Evolutionary conservation across 2,888 invertebrate species (phyloP), one percentile per base, ranked within the genome.

Genomic region (Melipona beecheii): DNA sequence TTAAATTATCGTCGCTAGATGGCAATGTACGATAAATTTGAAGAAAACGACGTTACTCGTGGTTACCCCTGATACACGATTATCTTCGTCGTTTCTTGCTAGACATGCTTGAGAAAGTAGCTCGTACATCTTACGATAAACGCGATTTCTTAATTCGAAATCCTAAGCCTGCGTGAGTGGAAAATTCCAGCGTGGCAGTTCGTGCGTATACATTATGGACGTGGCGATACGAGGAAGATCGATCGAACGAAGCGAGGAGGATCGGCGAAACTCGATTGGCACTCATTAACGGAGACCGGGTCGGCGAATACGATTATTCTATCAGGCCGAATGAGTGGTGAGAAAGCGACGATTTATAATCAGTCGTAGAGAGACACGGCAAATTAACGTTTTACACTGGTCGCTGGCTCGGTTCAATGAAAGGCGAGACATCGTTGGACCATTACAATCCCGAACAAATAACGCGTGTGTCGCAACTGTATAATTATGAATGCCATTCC

Each of bases 401-500:
- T 62, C 86, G 36, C 62, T 54, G 70, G 62, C 83, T 79, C 76
- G 79, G 75, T 86, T 90, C 86, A 85, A 87, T 84, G 86, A 87
- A 86, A 89, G 79, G 77, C 9, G 43, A 79, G 85, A 83, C 81
- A 54, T 81, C 89, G 86, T 87, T n/a, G 21, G 76, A 83, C 85
- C 89, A 91, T 92, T 90, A 90, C 91, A 90, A 91, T 90, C 85
- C 89, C 83, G 87, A 90, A 90, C 90, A 90, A 92, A 92, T 91
- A 92, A 91, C 89, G 89, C 87, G 85, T 87, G 81, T 90, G 88
- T 91, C 90, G 89, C 87, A 91, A 91, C 90, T 91, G 86, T 90
- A 91, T 92, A 92, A 92, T 92, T 92, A 91, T 90, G 89, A 91
- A 91, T 91, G 87, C 89, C 88, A 89, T 90, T 91, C 89, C 1